These are phyloP conservation scores for Hippocampus guttulatus DNA, from an alignment of 2,113 vertebrate genomes.

Conservation along the genomic window DNA sequence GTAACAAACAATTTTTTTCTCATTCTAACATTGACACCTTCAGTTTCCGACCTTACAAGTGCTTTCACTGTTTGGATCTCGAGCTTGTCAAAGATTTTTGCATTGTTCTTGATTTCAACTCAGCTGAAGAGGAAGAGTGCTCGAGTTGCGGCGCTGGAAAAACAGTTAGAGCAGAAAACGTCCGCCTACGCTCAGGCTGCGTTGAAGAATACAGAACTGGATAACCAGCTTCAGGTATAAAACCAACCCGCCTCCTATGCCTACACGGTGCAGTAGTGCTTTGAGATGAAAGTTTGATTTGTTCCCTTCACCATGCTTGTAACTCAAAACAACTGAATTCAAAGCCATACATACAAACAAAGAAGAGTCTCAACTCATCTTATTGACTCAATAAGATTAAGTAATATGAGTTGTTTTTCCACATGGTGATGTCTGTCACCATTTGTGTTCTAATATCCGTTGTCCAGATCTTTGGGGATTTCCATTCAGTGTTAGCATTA, in stretches of 20 bases:
- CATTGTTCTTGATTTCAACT: conserved; percentile 9
- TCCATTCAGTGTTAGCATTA: no score
- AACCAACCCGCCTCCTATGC: background rate
- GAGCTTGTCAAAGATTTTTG: background rate
- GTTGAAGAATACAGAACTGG: conserved; percentile 79
- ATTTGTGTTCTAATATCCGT: no score
- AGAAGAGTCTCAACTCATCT: no score
- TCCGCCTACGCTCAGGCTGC: conserved; percentile 75
- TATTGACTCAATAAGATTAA: no score
- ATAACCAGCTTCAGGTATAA: conserved; percentile 80
- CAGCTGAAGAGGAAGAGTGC: conserved; percentile 85
- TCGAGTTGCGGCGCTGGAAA: conserved; percentile 78
- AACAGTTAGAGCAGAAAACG: conserved; percentile 88
- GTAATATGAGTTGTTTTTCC: no score
- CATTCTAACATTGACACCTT: background rate
- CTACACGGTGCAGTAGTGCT: background rate
- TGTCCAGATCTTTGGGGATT: no score
- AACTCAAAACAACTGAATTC: no score
- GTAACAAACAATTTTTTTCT: conserved; percentile 35
- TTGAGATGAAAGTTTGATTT: background rate
- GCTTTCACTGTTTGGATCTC: background rate
- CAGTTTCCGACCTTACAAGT: background rate
- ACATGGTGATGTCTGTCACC: no score
- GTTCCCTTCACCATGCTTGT: no score
- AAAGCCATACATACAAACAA: no score